These are phyloP conservation scores for Lordiphosa mommai DNA, from an alignment of 1,140 invertebrate species.

Conservation along the genomic window DNA sequence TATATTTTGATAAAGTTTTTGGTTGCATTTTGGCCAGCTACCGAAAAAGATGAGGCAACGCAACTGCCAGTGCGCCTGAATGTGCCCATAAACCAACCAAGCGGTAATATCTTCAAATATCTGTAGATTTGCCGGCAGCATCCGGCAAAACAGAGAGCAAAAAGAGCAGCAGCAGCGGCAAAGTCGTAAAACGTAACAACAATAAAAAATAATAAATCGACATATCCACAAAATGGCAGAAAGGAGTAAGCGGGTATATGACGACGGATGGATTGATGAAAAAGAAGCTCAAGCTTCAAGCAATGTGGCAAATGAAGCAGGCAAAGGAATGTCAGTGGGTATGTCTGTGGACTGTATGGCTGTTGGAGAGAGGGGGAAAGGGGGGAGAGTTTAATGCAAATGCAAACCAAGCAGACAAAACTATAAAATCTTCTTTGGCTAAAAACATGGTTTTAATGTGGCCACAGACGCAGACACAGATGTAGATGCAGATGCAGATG, in stretches of 20 bases:
- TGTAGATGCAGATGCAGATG: constrained; percentile 20
- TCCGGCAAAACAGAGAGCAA: background rate
- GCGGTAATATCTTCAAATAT: constrained; percentile 54
- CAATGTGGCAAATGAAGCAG: constrained; percentile 62
- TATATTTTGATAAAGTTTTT: constrained; percentile 57
- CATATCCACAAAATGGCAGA: constrained; percentile 75
- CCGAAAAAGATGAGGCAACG: constrained; percentile 30
- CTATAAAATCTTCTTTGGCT: constrained; percentile 22
- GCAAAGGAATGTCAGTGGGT: constrained; percentile 23
- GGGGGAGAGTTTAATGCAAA: constrained; percentile 23
- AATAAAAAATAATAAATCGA: constrained; percentile 79
- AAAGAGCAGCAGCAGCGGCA: constrained; percentile 1
- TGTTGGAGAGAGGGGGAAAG: background rate
- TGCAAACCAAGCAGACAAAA: constrained; percentile 35
- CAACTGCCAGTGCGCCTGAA: constrained; percentile 1
- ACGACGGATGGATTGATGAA: constrained; percentile 45
- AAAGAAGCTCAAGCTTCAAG: constrained; percentile 18
- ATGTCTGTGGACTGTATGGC: background rate
- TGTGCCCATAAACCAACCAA: constrained; percentile 27
- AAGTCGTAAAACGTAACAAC: constrained; percentile 79
- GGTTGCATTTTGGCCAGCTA: constrained; percentile 24
- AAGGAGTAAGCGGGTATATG: constrained; percentile 38
- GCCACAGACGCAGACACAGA: constrained; percentile 16
- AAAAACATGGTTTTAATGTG: constrained; percentile 46
- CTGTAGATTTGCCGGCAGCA: constrained; percentile 44